phyloP scores from a whole-genome alignment of 2,113 vertebrate genomes.

The Emydura subglobosa region DNA sequence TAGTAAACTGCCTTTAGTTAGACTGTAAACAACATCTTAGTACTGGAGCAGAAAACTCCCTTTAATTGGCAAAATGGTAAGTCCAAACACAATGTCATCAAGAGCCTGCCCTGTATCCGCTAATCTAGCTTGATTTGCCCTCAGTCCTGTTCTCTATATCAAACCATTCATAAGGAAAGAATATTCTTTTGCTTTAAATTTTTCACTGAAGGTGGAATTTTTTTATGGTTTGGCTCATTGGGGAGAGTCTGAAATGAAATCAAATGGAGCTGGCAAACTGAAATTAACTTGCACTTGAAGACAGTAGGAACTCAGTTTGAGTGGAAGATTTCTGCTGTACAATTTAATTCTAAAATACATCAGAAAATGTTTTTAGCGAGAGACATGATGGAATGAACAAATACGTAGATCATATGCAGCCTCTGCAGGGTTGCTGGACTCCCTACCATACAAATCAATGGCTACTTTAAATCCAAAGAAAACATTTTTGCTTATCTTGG shows the following conservation, averaged over 20 bases:
- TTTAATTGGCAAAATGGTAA: constrained; percentile 9
- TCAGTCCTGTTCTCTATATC: background rate
- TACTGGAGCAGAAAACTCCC: background rate
- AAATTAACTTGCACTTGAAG: constrained; percentile 14
- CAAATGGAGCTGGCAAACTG: constrained; percentile 57
- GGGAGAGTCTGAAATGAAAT: constrained; percentile 50
- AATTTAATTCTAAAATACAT: constrained; percentile 23
- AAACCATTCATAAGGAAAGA: background rate
- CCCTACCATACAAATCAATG: background rate
- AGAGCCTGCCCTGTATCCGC: constrained; percentile 11
- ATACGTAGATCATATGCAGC: background rate
- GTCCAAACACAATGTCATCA: background rate
- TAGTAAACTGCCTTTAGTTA: background rate
- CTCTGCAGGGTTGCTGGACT: constrained; percentile 25
- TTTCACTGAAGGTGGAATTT: constrained; percentile 52
- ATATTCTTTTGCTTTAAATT: constrained; percentile 11
- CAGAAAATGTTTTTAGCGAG: background rate
- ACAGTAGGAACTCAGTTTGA: background rate
- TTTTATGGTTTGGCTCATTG: constrained; percentile 32
- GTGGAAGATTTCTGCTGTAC: constrained; percentile 9
- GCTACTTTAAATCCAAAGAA: constrained; percentile 19
- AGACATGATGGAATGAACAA: constrained; percentile 37
- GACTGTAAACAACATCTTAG: background rate
- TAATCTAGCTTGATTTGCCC: background rate
- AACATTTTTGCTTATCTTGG: constrained; percentile 34